These are phyloP conservation scores for Caenorhabditis virilis DNA, from an alignment of 2,888 invertebrate species.

Conservation along the genomic window DNA sequence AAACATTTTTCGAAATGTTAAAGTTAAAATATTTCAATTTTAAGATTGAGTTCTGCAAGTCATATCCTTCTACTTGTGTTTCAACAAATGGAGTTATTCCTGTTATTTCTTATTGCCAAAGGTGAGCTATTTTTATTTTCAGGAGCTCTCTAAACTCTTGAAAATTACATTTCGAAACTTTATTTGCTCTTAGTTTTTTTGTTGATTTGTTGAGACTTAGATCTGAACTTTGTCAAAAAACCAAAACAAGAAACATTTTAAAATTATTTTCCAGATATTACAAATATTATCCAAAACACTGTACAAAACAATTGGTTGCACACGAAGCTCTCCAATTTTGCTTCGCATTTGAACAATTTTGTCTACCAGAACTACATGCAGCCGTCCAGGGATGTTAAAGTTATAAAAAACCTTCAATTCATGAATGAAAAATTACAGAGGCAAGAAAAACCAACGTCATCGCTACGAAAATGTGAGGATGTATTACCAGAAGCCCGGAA, in stretches of 20 bases:
- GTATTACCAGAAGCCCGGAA: slow-evolving; percentile 51
- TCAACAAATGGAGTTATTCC: slow-evolving; percentile 46
- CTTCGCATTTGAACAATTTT: slow-evolving; percentile 53
- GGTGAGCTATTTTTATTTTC: too few species aligned
- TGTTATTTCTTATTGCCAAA: slow-evolving; percentile 46
- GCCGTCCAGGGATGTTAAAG: slow-evolving; percentile 24
- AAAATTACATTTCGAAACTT: too few species aligned
- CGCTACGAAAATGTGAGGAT: slow-evolving; percentile 50
- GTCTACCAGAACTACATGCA: slow-evolving; percentile 40
- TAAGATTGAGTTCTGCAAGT: slow-evolving; percentile 47
- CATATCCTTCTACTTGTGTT: slow-evolving; percentile 45
- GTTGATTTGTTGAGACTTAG: too few species aligned
- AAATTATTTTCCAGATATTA: slow-evolving; percentile 50
- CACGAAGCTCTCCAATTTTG: slow-evolving; percentile 42
- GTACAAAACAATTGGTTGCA: slow-evolving; percentile 28
- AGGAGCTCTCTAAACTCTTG: too few species aligned
- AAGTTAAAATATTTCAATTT: too few species aligned
- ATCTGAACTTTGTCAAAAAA: too few species aligned
- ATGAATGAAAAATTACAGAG: background rate
- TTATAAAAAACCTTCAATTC: background rate
- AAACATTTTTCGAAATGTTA: slow-evolving; percentile 6
- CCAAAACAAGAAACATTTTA: too few species aligned
- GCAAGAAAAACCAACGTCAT: slow-evolving; percentile 30
- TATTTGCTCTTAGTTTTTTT: too few species aligned
- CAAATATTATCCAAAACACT: slow-evolving; percentile 42